These are phyloP conservation scores for Lasioglossum lativentre DNA, from an alignment of 2,888 invertebrate species.

Conservation along the genomic window DNA sequence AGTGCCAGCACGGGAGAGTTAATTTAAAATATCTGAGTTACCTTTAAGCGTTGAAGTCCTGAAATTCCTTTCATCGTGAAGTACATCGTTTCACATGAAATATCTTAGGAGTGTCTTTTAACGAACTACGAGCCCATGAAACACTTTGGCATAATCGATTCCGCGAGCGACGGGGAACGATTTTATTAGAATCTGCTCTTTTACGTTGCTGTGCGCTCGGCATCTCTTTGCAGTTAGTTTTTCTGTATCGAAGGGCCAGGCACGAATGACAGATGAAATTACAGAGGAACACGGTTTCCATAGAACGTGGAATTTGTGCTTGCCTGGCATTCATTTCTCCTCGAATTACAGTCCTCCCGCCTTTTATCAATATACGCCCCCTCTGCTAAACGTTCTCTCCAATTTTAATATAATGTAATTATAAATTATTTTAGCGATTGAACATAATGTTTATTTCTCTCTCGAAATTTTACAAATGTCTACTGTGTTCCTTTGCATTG, in stretches of 20 bases:
- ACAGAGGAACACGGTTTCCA: not conserved
- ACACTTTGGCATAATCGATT: not conserved
- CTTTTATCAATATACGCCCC: not conserved
- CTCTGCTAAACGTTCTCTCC: not conserved
- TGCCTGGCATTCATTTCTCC: not conserved
- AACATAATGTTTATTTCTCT: too few relatives aligned
- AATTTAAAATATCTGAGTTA: not conserved
- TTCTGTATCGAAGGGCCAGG: not conserved
- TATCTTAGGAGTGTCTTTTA: slow-evolving; percentile 5
- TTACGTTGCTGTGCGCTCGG: not conserved
- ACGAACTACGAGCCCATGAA: not conserved
- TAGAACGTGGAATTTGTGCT: not conserved
- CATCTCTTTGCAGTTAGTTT: slow-evolving; percentile 1
- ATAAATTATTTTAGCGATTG: too few relatives aligned
- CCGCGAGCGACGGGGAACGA: not conserved
- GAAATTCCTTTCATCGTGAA: not conserved
- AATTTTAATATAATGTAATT: not conserved
- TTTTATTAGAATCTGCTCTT: slow-evolving; percentile 6
- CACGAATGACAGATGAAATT: not conserved
- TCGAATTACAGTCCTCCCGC: not conserved
- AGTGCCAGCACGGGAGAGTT: not conserved
- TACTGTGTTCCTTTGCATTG: too few relatives aligned
- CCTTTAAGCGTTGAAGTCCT: not conserved
- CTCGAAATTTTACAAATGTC: too few relatives aligned
- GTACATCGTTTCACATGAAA: not conserved